A percentile compares a stretch with the other conserved stretches of the same genome.
phyloP scores from a whole-genome alignment of 2,888 invertebrate species.

The Drosophila antonietae region DNA sequence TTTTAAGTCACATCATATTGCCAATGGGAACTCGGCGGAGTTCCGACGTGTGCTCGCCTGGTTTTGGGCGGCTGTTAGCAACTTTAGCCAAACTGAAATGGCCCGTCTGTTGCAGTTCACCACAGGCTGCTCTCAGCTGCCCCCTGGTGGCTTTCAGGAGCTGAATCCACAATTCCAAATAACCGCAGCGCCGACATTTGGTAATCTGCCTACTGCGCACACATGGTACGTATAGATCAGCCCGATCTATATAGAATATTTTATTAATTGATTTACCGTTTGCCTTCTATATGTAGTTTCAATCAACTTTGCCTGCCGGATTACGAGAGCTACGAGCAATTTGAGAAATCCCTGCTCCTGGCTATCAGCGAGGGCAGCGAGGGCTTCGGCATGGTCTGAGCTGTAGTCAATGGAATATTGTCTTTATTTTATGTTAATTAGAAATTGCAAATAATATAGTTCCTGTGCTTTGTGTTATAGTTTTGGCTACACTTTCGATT shows the following conservation, averaged over 20 bases:
- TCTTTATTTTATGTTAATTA: conserved; percentile 36
- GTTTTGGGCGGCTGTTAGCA: conserved; percentile 96
- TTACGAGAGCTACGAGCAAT: conserved; percentile 96
- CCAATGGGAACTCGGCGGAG: conserved; percentile 92
- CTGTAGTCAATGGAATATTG: conserved; percentile 8
- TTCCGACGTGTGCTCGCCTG: conserved; percentile 94
- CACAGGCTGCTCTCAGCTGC: conserved; percentile 96
- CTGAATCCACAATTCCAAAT: conserved; percentile 96
- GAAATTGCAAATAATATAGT: conserved; percentile 64
- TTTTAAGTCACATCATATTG: conserved; percentile 94
- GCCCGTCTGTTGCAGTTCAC: conserved; percentile 96
- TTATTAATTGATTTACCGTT: background rate
- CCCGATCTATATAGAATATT: background rate
- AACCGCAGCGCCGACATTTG: conserved; percentile 94
- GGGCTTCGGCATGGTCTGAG: conserved; percentile 90
- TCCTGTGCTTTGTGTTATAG: conserved; percentile 65
- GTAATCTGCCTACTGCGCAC: conserved; percentile 96
- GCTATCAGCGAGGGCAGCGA: conserved; percentile 98
- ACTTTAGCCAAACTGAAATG: conserved; percentile 96
- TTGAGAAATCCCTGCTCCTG: conserved; percentile 94
- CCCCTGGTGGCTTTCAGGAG: conserved; percentile 95
- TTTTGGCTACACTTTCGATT: conserved; percentile 26
- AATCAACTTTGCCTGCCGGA: conserved; percentile 98
- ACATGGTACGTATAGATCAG: conserved; percentile 89
- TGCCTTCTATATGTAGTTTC: conserved; percentile 87